These are phyloP conservation scores for Orius laevigatus DNA, from an alignment of 1,140 invertebrate genomes.

Conservation along the genomic window DNA sequence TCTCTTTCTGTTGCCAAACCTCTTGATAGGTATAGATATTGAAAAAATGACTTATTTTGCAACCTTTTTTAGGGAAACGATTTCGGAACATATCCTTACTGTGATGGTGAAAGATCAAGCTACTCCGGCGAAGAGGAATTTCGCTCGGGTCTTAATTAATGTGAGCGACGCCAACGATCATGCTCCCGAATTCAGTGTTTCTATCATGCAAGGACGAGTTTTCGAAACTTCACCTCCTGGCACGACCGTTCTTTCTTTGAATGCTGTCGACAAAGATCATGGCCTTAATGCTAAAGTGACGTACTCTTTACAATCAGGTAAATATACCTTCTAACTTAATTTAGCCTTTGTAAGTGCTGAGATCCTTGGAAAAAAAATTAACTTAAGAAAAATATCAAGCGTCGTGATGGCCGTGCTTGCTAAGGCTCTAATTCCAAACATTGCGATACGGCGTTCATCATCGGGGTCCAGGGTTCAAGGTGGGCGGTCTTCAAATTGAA, in stretches of 20 bases:
- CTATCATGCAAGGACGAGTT: constrained; percentile 55
- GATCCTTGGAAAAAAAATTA: too few species aligned
- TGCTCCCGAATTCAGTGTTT: constrained; percentile 60
- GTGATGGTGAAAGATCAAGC: constrained; percentile 83
- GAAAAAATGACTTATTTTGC: not conserved
- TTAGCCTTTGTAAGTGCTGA: too few species aligned
- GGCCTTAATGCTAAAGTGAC: constrained; percentile 63
- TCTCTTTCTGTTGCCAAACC: constrained; percentile 47
- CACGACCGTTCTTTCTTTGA: constrained; percentile 50
- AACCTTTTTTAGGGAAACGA: constrained; percentile 43
- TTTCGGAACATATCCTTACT: constrained; percentile 66
- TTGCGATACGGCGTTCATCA: too few species aligned
- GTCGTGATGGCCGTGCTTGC: too few species aligned
- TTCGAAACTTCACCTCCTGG: constrained; percentile 58
- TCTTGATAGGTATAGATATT: constrained; percentile 41
- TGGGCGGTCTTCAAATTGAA: too few species aligned
- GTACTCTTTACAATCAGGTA: constrained; percentile 63
- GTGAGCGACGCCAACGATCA: constrained; percentile 85
- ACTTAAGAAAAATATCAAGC: too few species aligned
- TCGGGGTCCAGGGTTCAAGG: too few species aligned
- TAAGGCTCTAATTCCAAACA: too few species aligned
- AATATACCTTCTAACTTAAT: too few species aligned
- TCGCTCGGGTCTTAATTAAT: constrained; percentile 60
- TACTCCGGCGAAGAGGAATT: constrained; percentile 66
- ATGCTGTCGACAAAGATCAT: constrained; percentile 63